Percentiles rank a stretch among this genome's conserved stretches.
These are phyloP conservation scores for Anolis apletophallus DNA, from an alignment of 2,797 vertebrate species.

Conservation along the genomic window DNA sequence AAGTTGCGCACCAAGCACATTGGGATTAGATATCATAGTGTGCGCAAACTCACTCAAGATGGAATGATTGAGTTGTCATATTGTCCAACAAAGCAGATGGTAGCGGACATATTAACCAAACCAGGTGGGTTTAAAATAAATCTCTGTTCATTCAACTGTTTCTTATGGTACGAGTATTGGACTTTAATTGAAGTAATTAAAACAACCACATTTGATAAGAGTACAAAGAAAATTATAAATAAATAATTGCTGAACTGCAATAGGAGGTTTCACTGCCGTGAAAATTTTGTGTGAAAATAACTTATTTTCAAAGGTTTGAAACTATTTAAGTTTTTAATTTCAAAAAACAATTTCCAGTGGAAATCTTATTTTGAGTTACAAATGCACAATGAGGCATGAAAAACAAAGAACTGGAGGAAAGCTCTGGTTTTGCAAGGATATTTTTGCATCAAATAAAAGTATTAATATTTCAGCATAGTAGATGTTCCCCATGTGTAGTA, in stretches of 20 bases:
- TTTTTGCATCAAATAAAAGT: conserved; percentile 67
- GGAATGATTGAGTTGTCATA: too few relatives aligned
- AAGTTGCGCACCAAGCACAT: too few relatives aligned
- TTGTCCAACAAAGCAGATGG: too few relatives aligned
- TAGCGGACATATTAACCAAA: too few relatives aligned
- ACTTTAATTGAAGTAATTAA: conserved; percentile 40
- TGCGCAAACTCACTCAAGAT: too few relatives aligned
- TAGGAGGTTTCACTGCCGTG: conserved; percentile 73
- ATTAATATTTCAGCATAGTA: conserved; percentile 54
- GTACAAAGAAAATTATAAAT: conserved; percentile 51
- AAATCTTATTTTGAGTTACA: conserved; percentile 63
- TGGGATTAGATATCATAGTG: too few relatives aligned
- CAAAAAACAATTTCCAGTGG: conserved; percentile 56
- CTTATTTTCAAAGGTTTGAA: conserved; percentile 70
- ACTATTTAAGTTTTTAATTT: conserved; percentile 74
- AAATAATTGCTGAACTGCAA: conserved; percentile 62
- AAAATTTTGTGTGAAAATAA: conserved; percentile 73
- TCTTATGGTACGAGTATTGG: conserved; percentile 9
- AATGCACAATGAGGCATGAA: conserved; percentile 55
- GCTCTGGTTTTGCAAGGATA: conserved; percentile 70
- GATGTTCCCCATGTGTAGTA: conserved; percentile 29
- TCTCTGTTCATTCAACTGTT: conserved; percentile 52
- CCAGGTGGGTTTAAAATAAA: conserved; percentile 56
- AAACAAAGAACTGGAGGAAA: conserved; percentile 65
- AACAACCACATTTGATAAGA: conserved; percentile 45